A percentile compares a stretch with the other conserved stretches of the same genome.
These are phyloP conservation scores for Agrotis segetum DNA, from an alignment of 2,888 invertebrate genomes.

Conservation along the genomic window DNA sequence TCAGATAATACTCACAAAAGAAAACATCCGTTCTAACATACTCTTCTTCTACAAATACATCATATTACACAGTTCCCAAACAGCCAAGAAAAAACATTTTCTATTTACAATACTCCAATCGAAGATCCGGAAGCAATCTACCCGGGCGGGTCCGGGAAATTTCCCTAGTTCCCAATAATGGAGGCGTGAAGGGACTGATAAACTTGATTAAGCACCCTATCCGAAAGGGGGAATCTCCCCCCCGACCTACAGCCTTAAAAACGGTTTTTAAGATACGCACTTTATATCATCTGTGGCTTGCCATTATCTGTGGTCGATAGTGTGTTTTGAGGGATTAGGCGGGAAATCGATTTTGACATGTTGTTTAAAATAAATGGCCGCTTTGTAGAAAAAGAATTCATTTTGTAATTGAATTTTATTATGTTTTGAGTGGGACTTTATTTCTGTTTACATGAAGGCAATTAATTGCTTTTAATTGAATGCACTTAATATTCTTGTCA, in stretches of 20 bases:
- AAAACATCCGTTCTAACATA: slow-evolving; percentile 29
- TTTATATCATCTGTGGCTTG: slow-evolving; percentile 42
- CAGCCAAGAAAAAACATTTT: slow-evolving; percentile 46
- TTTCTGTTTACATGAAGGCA: too few species aligned
- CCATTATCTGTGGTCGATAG: slow-evolving; percentile 37
- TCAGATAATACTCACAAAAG: slow-evolving; percentile 3
- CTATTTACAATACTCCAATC: slow-evolving; percentile 64
- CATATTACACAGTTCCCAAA: slow-evolving; percentile 27
- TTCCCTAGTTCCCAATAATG: slow-evolving; percentile 70
- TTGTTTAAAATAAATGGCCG: too few species aligned
- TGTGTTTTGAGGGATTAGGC: slow-evolving; percentile 4
- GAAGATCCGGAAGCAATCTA: slow-evolving; percentile 66
- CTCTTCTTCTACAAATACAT: slow-evolving; percentile 12
- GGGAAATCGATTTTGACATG: not conserved
- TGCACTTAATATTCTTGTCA: too few species aligned
- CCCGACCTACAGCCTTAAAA: slow-evolving; percentile 65
- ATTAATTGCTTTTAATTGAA: too few species aligned
- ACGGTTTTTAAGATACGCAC: slow-evolving; percentile 61
- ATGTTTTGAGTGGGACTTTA: too few species aligned
- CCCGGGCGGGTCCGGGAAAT: slow-evolving; percentile 64
- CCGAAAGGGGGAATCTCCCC: slow-evolving; percentile 65
- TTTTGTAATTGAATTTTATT: too few species aligned
- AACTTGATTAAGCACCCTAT: slow-evolving; percentile 73
- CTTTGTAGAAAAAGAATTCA: too few species aligned
- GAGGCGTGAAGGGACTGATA: slow-evolving; percentile 69